Conservation (phyloP, 2,888 invertebrate species). For the Branchipolynoe longqiensis region DNA sequence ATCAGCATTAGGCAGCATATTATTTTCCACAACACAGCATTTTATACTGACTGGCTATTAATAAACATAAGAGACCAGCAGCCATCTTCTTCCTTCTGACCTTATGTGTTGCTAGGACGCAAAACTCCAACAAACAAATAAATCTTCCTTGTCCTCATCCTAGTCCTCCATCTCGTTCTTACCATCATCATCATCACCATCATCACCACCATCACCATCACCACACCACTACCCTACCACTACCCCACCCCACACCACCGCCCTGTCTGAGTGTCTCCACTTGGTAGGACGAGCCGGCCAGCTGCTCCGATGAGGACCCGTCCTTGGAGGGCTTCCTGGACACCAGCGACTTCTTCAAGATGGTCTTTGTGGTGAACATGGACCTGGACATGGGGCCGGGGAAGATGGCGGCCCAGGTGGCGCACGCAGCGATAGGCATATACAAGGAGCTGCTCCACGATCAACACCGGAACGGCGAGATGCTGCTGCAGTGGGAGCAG, state of each 20-base stretch:
- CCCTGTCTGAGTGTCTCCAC: slow-evolving; percentile 2
- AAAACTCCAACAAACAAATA: no score
- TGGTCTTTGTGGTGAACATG: slow-evolving; percentile 86
- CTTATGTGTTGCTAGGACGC: no score
- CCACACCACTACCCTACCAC: no score
- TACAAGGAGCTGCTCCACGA: slow-evolving; percentile 83
- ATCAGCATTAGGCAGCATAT: no score
- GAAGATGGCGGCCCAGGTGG: slow-evolving; percentile 83
- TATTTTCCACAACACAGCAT: no score
- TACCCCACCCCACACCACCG: no score
- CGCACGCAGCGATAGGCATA: slow-evolving; percentile 85
- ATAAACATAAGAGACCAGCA: no score
- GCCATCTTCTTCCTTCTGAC: not conserved
- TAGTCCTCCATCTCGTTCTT: not conserved
- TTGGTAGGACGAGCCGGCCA: slow-evolving; percentile 54
- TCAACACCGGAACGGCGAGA: slow-evolving; percentile 80
- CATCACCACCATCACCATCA: no score
- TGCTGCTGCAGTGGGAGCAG: slow-evolving; percentile 82
- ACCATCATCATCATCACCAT: no score
- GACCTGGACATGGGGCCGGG: slow-evolving; percentile 86
- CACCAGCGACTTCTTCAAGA: slow-evolving; percentile 83
- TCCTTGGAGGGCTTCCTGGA: slow-evolving; percentile 74
- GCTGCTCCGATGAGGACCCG: slow-evolving; percentile 72
- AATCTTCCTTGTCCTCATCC: not conserved
- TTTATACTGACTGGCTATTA: no score